Base-by-base conservation (phyloP, 2,888 invertebrate genomes). In the Diploptera punctata region DNA sequence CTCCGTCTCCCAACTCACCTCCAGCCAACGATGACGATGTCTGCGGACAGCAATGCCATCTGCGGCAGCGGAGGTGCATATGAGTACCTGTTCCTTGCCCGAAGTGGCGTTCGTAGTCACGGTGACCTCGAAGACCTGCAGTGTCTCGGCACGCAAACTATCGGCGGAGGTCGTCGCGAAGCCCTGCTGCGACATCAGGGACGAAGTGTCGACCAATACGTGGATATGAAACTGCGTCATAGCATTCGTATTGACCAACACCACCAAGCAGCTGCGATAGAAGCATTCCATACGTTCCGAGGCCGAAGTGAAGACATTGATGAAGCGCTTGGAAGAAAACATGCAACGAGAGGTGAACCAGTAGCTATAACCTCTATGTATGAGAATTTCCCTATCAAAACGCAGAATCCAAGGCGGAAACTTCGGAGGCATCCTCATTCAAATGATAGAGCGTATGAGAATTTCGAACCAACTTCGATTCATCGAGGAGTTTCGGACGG, bases 1-100 rank as follows among this genome's bases (percentile, higher is more conserved):
- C 70, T 93, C 94, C 16, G 92, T 94, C 74, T 94, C 94, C 19
- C 95, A 26, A 95, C 94, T 31, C 94, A 94, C 80, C 81, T 88
- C 62, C 86, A 87, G 76, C 83, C 83, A 10, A 85, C 87, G 44
- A 87, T 87, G 86, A 87, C 87, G 3, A 80, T 85, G 74, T 87
- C 87, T 0, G 86, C 86, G 1, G 88, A 87, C 76, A 81, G 82
- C 61, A 83, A 85, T 60, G 88, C 87, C 75, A 73, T 68, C 43
- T 71, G 75, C 29, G 73, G 71, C 21, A 83, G 85, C 49, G 82
- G 86, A 62, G 88, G 87, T 74, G 88, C 87, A 79, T 89, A 89
- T 81, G 90, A 90, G 80, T 89, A 89, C 78, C 81, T 89, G 75
- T 89, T 86, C 81, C 81, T 90, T 74, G 88, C 88, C 0, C 88